A percentile compares a stretch with the other conserved stretches of the same genome.
Conservation (phyloP, 2,113 vertebrate species). For the Cebus imitator region DNA sequence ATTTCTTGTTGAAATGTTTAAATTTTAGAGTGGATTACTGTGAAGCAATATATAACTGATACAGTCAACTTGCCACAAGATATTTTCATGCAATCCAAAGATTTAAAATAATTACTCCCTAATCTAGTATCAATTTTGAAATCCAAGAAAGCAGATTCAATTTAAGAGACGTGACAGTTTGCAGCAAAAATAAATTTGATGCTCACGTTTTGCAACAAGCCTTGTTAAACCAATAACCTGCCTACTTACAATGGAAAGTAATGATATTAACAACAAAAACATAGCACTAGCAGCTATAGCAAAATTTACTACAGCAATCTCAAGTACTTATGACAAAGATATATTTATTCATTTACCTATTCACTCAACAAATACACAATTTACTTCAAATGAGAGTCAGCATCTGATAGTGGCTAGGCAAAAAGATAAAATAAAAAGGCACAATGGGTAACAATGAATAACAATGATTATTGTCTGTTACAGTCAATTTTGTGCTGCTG, state of each 20-base stretch:
- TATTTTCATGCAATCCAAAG: neutral
- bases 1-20: neutral
- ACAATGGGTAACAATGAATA: neutral
- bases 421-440: neutral
- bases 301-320: neutral
- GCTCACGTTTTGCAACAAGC: neutral
- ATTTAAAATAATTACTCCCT: neutral
- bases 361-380: neutral
- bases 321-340: neutral
- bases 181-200: slow-evolving; percentile 1
- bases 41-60: neutral
- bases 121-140: slow-evolving; percentile 39
- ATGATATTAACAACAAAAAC: slow-evolving; percentile 28
- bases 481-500: neutral
- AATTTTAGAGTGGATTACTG: neutral
- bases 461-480: neutral
- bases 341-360: neutral
- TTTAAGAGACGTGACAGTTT: neutral
- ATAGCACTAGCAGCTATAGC: neutral
- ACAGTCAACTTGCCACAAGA: neutral
- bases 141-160: neutral
- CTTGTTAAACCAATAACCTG: slow-evolving; percentile 32
- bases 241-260: slow-evolving; percentile 11
- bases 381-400: neutral
- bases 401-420: neutral